Base-by-base conservation (phyloP, 1,140 invertebrate species). In the Sarcophaga peregrina region DNA sequence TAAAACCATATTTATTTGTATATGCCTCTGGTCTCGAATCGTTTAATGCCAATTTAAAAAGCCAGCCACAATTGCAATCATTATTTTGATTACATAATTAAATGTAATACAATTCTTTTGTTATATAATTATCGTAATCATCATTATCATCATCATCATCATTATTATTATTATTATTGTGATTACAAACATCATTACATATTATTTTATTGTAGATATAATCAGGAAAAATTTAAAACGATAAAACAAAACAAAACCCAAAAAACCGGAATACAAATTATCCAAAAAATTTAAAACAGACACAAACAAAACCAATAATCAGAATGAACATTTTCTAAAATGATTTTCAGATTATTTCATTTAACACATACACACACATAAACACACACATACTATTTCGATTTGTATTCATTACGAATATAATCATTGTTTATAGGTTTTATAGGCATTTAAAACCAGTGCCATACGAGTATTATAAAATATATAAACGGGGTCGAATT, bases 41-140 rank as follows among this genome's bases (percentile, higher is more conserved):
- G 25, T 37, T 37, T 68, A n/a, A 10, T 20, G 20, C 58, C 58
- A 68, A 68, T 68, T 68, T 68, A 68, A 37, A n/a, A 37, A 68
- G n/a, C 58, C 58, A 68, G 58, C 75, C 75, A 50, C 75, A 78
- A 78, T 78, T 78, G 8, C 11, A 50, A 50, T 17, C 75, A 50
- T 50, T 78, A 78, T 78, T 75, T 47, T 75, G 48, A 78, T 78
- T 78, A 78, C 75, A 78, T 78, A 78, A 78, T 78, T 78, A 78
- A 78, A 78, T 78, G 75, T 78, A 78, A 78, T 78, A 17, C 75
- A 78, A 78, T 78, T 78, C 75, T 50, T 75, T 78, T 68, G 58
- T 17, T 20, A 68, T 37, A 37, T 68, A n/a, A 68, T 68, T 68
- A 68, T 68, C 25, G 25, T 37, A 37, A 37, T 37, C 25, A 37